phyloP scores from a whole-genome alignment of 2,888 invertebrate species.

The Endomychus coccineus region DNA sequence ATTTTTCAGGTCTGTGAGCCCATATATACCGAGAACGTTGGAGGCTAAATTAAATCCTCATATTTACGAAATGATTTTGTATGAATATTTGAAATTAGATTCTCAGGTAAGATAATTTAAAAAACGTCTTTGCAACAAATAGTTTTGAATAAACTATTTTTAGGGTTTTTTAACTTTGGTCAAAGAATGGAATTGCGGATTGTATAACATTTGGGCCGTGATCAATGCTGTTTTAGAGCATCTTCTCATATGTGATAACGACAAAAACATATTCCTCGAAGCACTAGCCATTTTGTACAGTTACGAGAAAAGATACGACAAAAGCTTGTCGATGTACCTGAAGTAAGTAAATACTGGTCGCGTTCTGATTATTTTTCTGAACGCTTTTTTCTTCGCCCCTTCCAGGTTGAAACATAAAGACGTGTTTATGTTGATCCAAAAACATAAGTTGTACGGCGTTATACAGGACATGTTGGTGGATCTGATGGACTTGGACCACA shows the following conservation, averaged over 20 bases:
- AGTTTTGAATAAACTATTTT: constrained; percentile 24
- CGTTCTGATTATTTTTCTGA: background rate
- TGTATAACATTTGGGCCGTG: constrained; percentile 78
- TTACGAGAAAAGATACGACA: constrained; percentile 81
- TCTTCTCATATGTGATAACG: constrained; percentile 59
- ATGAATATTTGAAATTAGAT: constrained; percentile 82
- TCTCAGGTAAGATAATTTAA: constrained; percentile 46
- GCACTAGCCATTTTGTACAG: constrained; percentile 85
- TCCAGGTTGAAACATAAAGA: constrained; percentile 74
- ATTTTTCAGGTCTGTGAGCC: constrained; percentile 57
- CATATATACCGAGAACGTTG: constrained; percentile 67
- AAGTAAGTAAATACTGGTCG: constrained; percentile 49
- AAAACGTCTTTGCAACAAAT: too few species aligned
- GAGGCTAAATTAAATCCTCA: constrained; percentile 70
- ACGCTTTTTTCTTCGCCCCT: constrained; percentile 6
- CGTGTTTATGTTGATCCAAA: constrained; percentile 80
- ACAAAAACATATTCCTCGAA: constrained; percentile 71
- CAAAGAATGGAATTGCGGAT: constrained; percentile 77
- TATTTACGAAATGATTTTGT: constrained; percentile 90
- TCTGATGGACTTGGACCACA: constrained; percentile 79
- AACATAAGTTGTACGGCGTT: constrained; percentile 73
- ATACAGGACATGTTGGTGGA: constrained; percentile 83
- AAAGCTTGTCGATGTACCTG: constrained; percentile 84
- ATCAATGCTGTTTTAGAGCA: constrained; percentile 81
- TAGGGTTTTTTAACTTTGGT: constrained; percentile 76